Evolutionary conservation across 2,888 invertebrate genomes (phyloP).

Genomic region (Phanerotoma sp.): DNA sequence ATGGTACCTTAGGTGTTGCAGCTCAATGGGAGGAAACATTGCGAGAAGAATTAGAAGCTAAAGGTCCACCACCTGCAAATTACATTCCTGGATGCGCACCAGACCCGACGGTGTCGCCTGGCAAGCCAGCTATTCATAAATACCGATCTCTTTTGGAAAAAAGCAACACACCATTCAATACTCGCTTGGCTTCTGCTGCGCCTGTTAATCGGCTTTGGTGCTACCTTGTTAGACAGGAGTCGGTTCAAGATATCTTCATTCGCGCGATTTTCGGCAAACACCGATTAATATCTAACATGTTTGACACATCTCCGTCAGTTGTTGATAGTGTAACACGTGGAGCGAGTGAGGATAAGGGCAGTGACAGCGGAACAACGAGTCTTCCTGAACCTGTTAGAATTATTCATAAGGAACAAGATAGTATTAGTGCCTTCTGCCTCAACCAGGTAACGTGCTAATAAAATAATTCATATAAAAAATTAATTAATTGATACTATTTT

Average conservation of each 20-base stretch:
- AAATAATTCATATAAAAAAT: too few relatives aligned
- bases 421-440: constrained; percentile 95
- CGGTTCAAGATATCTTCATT: constrained; percentile 92
- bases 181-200: constrained; percentile 69
- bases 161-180: constrained; percentile 91
- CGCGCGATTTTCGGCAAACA: constrained; percentile 90
- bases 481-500: too few relatives aligned
- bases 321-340: constrained; percentile 47
- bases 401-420: constrained; percentile 98
- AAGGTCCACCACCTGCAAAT: constrained; percentile 77
- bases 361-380: constrained; percentile 54
- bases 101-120: constrained; percentile 63
- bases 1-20: constrained; percentile 81
- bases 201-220: constrained; percentile 88
- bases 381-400: constrained; percentile 85
- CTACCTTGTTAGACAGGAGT: constrained; percentile 88
- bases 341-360: constrained; percentile 51
- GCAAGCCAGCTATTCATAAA: constrained; percentile 85
- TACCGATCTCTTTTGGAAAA: constrained; percentile 89
- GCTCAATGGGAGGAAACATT: constrained; percentile 87
- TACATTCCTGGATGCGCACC: constrained; percentile 91
- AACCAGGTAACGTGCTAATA: constrained; percentile 90
- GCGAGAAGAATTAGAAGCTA: constrained; percentile 73
- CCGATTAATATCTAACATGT: constrained; percentile 62
- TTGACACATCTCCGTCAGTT: constrained; percentile 53